Base-by-base conservation (phyloP, 2,797 vertebrate genomes). In the Silurus aristotelis region DNA sequence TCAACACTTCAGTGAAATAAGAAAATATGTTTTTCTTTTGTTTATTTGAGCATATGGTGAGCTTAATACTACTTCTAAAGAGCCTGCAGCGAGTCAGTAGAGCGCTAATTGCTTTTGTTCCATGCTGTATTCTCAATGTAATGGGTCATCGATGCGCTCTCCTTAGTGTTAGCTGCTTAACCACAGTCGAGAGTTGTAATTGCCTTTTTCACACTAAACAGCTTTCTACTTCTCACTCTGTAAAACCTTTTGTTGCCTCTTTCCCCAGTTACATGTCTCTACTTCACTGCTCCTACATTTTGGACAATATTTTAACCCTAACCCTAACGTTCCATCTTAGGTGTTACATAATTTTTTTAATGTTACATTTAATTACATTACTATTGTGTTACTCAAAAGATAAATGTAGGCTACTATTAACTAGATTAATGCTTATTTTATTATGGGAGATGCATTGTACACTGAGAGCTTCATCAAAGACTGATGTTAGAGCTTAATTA, bases 181-280 rank as follows among this genome's bases (percentile, higher is more conserved):
- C 58, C 75, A 75, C 31, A 38, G 76, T 64, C 27, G 31, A 58
- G 67, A 75, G 14, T 73, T 63, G 22, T 83, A 83, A 83, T 87
- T 80, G 76, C 76, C 76, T 80, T 87, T 84, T 84, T 86, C 46
- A 83, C 76, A 80, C 67, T 60, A 60, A 87, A 56, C 82, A 83
- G 67, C 43, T 70, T 80, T 83, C 43, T 80, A 72, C 68, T 80
- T 80, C 78, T 80, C 77, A 64, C 56, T 55, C n/a, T 10, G 67
- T 31, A 2, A 64, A 60, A 81, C 43, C 25, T 81, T 75, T 66
- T 55, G 60, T 58, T 66, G 12, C 19, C 78, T 71, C 22, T 85
- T 80, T 56, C 55, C 38, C 27, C 55, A 17, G n/a, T 73, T 31
- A 12, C 56, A 12, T 64, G n/a, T 72, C n/a, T 38, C 43, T 80